These are phyloP conservation scores for Xenopus borealis DNA, from an alignment of 2,113 vertebrate species.

Conservation along the genomic window DNA sequence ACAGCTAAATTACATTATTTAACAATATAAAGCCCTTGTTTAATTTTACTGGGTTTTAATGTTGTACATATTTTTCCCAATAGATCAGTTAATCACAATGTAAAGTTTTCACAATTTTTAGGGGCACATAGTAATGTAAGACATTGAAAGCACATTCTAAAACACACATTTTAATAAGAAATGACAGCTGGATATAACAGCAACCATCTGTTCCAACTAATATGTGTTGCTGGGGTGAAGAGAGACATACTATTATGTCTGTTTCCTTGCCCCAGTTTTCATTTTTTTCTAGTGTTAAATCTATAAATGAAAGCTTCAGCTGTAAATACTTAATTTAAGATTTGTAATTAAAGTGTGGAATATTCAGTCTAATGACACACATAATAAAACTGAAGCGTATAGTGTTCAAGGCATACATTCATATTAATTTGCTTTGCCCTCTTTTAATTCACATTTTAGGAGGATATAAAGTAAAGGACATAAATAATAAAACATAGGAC, in stretches of 20 bases:
- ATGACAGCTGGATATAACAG: slow-evolving; percentile 43
- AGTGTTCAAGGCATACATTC: not conserved
- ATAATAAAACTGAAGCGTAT: not conserved
- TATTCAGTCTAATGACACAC: slow-evolving; percentile 12
- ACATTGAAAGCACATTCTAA: slow-evolving; percentile 35
- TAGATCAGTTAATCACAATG: slow-evolving; percentile 37
- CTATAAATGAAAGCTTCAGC: slow-evolving; percentile 26
- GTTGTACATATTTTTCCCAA: slow-evolving; percentile 39
- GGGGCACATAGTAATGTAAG: slow-evolving; percentile 14
- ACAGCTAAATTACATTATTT: slow-evolving; percentile 5
- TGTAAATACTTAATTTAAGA: slow-evolving; percentile 20
- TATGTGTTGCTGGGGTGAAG: slow-evolving; percentile 31
- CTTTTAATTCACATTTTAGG: no score
- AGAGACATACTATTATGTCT: slow-evolving; percentile 30
- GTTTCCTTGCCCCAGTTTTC: slow-evolving; percentile 36
- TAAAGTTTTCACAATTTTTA: slow-evolving; percentile 44
- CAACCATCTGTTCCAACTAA: slow-evolving; percentile 35
- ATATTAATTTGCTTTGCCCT: not conserved
- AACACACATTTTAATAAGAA: slow-evolving; percentile 43
- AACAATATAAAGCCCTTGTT: slow-evolving; percentile 36
- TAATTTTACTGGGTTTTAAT: slow-evolving; percentile 41
- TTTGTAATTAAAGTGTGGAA: slow-evolving; percentile 26
- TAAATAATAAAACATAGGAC: no score
- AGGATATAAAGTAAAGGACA: no score
- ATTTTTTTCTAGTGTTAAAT: slow-evolving; percentile 30